Conservation (phyloP, 2,113 vertebrate genomes). For the Coptodon rendalli region DNA sequence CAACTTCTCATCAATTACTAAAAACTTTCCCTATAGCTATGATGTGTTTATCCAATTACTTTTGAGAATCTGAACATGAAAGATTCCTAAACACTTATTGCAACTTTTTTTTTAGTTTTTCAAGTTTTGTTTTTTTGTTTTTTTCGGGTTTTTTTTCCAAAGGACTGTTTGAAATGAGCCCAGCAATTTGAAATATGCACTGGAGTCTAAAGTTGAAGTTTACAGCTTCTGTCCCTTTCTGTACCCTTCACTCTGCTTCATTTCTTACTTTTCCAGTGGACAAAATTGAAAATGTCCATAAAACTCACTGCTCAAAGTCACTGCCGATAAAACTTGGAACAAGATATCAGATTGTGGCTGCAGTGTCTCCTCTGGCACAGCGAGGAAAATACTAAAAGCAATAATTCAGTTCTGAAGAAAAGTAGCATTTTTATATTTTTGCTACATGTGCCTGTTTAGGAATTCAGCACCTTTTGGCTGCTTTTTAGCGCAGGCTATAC, state of each 20-base stretch:
- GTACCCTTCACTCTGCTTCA: not conserved
- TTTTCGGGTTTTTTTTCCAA: not conserved
- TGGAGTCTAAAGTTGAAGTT: not conserved
- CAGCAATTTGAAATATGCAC: not conserved
- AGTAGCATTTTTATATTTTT: not conserved
- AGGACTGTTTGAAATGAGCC: not conserved
- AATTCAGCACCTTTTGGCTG: not conserved
- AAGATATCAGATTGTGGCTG: not conserved
- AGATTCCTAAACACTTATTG: not conserved
- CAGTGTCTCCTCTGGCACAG: not conserved
- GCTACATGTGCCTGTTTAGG: not conserved
- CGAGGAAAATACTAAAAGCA: not conserved
- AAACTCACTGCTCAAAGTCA: not conserved
- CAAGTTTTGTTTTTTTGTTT: not conserved
- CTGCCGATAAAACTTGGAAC: not conserved
- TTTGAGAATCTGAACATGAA: not conserved
- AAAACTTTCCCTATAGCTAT: not conserved
- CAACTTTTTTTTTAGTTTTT: not conserved
- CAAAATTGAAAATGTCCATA: not conserved
- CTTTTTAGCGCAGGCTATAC: not conserved
- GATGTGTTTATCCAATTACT: not conserved
- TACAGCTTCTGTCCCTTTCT: not conserved
- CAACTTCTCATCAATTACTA: not conserved
- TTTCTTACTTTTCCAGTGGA: not conserved
- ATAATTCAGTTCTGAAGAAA: not conserved